Evolutionary conservation across 1,140 invertebrate species (phyloP).

Genomic region (Drosophila ambigua): DNA sequence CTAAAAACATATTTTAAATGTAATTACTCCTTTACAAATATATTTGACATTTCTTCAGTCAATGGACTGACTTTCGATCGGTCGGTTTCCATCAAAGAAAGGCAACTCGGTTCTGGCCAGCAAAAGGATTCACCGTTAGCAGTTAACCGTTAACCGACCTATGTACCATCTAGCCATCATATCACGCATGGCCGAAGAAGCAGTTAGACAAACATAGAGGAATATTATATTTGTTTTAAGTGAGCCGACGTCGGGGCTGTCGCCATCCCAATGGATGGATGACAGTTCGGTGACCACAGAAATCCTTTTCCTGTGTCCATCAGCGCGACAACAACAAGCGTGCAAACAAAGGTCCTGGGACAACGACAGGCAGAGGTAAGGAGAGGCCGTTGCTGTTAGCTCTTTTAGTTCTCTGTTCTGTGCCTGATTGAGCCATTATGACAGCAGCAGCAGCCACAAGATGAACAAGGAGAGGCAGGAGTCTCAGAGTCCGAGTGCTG

Average conservation of each 20-base stretch:
- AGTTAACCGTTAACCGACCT: conserved; percentile 30
- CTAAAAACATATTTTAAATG: no score
- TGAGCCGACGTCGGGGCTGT: conserved; percentile 27
- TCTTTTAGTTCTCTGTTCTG: background rate
- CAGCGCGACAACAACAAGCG: conserved; percentile 7
- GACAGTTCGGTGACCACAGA: conserved; percentile 34
- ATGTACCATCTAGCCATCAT: background rate
- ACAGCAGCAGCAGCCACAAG: conserved; percentile 27
- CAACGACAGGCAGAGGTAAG: background rate
- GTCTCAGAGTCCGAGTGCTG: conserved; percentile 10
- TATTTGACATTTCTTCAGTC: no score
- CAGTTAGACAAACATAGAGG: conserved; percentile 34
- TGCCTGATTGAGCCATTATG: conserved; percentile 74
- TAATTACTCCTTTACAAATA: no score
- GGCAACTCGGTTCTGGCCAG: conserved; percentile 4
- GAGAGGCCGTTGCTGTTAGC: conserved; percentile 14
- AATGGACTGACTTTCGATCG: no score
- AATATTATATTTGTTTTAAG: conserved; percentile 25
- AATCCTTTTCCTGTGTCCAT: conserved; percentile 9
- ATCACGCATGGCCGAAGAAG: conserved; percentile 1
- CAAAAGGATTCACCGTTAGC: conserved; percentile 19
- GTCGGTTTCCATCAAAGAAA: conserved; percentile 32
- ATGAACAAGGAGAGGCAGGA: conserved; percentile 6
- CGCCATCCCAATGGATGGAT: conserved; percentile 25
- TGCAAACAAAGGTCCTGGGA: background rate